Base-by-base conservation (phyloP, 2,113 vertebrate genomes). In the Chinchilla lanigera region DNA sequence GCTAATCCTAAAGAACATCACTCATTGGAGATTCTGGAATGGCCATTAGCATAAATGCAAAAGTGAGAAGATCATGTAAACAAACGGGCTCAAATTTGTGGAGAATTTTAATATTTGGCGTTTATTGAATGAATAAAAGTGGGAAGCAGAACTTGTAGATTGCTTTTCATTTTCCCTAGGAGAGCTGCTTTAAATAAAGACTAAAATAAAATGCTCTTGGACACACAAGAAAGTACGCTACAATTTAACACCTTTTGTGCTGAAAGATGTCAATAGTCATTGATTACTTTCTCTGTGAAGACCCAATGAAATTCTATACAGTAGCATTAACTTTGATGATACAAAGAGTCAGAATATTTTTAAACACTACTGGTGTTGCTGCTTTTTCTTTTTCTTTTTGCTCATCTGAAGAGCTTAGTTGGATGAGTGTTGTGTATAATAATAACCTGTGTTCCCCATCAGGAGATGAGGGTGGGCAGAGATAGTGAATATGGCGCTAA, bases 211-310 rank as follows among this genome's bases (percentile, higher is more conserved):
- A 19, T 90, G 54, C 54, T 86, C 90, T 93, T 16, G 83, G 87
- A 86, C 19, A 87, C 65, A 65, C 38, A 54, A 77, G 67, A 86
- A 92, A 87, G 71, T n/a, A 54, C 20, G 6, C 58, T 94, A 47
- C 94, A 96, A 97, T 92, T 95, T 97, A 88, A 96, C 56, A 90
- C 38, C 95, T 92, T 71, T 94, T 97, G 87, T 98, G 82, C 90
- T 50, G n/a, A 88, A 22, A 14, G 17, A 86, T 94, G 90, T 97
- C 97, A 90, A 98, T 96, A 96, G 10, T 30, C 92, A 97, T 95
- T 89, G 95, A 98, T 98, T 78, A 69, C n/a, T 93, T 95, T 84
- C 86, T 90, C 82, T 94, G 88, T 96, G 94, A 97, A 93, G 88
- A 90, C 14, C 90, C 95, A 95, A 35, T 89, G 78, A 94, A 97